Percentiles rank a stretch among this genome's conserved stretches.
Conservation (phyloP, 2,113 vertebrate genomes). For the Ammodytes marinus region DNA sequence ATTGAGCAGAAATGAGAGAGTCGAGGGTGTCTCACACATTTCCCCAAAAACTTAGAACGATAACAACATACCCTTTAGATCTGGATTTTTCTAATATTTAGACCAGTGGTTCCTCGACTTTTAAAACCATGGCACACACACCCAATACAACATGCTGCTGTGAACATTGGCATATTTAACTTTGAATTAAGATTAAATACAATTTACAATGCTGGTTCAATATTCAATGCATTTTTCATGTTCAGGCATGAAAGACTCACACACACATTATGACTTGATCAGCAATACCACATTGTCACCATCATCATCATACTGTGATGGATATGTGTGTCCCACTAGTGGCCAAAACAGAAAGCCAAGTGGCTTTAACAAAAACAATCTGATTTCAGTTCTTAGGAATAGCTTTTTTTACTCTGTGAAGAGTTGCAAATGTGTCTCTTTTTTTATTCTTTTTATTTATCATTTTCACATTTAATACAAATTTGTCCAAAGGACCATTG, state of each 20-base stretch:
- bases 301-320: too few relatives aligned
- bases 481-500: too few relatives aligned
- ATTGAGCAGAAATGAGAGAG: background rate
- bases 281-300: too few relatives aligned
- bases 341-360: too few relatives aligned
- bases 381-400: too few relatives aligned
- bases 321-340: too few relatives aligned
- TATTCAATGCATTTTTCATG: background rate
- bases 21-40: background rate
- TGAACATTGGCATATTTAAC: background rate
- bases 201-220: background rate
- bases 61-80: background rate
- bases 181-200: background rate
- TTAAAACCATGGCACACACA: background rate
- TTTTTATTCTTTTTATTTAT: too few relatives aligned
- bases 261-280: too few relatives aligned
- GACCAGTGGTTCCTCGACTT: background rate
- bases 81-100: background rate
- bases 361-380: too few relatives aligned
- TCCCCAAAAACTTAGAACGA: background rate
- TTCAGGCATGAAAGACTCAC: background rate
- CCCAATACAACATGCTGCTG: background rate
- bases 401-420: too few relatives aligned
- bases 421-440: too few relatives aligned
- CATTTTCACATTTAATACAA: too few relatives aligned